Base-by-base conservation (phyloP, 1,140 invertebrate genomes). In the Akabosia matsudoensis region DNA sequence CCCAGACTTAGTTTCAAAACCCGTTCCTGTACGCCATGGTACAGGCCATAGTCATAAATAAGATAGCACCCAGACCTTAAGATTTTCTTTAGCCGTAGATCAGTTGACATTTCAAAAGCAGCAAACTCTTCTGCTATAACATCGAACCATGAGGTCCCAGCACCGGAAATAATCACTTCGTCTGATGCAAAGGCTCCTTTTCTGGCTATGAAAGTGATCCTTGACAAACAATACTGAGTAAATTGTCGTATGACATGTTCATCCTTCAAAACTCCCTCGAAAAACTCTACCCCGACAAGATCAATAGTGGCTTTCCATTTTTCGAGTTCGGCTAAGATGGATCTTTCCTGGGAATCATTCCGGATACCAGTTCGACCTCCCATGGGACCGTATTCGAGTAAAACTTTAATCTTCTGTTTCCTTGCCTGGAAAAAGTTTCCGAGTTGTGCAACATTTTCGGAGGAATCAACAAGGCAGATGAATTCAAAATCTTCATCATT, bases 21-120 rank as follows among this genome's bases (percentile, higher is more conserved):
- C 61, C 80, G 54, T 30, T 56, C 18, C 14, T 76, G 51, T 22
- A 75, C 73, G 28, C 67, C 37, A 10, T 56, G 31, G 51, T 79
- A 81, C 18, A 74, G 18, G 26, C 74, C 76, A 24, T 16, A 24
- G 54, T 77, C 80, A 37, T 81, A 78, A 26, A 70, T 76, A 1
- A 81, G 24, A 37, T 81, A 81, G 54, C 80, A 79, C 22, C 80
- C 80, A 16, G 80, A 74, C 13, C 80, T 34, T 22, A 81, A 61
- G 1, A 76, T 67, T 37, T 64, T 67, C 18, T 34, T 34, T 1
- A 51, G 14, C 28, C 22, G 1, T 3, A 13, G 1, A 14, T 10
- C 26, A n/a, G n/a, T 74, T 13, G 30, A 13, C 51, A 18, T 3
- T 14, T 31, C 28, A 74, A 74, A 67, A 7, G 7, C 30, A 52